phyloP scores from a whole-genome alignment of 2,888 invertebrate species.

The Chaitophorus viminalis region DNA sequence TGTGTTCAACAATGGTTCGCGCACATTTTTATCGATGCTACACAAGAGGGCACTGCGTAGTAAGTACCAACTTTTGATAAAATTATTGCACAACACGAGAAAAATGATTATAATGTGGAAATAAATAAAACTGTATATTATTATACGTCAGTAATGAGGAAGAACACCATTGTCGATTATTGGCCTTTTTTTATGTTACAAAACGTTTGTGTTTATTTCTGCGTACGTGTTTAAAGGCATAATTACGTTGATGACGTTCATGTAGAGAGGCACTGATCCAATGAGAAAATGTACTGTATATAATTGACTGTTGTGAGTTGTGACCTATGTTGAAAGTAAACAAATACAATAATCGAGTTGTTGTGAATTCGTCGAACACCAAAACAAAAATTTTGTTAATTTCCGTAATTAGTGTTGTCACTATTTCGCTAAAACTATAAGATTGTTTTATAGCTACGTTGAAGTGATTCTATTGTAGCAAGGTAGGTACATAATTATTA shows the following conservation, averaged over 20 bases:
- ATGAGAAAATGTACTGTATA: neutral
- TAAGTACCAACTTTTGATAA: conserved; percentile 26
- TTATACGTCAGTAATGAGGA: neutral
- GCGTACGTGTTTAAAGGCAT: neutral
- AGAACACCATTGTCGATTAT: neutral
- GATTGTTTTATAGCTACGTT: no score
- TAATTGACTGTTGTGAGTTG: no score
- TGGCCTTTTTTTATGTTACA: neutral
- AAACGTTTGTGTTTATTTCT: neutral
- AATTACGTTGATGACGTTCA: neutral
- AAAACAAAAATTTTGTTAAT: no score
- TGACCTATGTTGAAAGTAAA: neutral
- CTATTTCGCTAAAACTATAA: no score
- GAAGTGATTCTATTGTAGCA: no score
- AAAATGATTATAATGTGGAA: neutral
- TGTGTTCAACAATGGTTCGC: no score
- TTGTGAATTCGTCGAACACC: no score
- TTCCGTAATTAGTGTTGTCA: no score
- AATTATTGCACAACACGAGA: conserved; percentile 2
- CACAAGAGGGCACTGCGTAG: conserved; percentile 3
- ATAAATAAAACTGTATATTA: neutral
- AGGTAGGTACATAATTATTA: no score
- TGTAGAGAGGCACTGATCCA: neutral
- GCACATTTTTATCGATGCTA: neutral
- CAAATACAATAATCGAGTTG: neutral